These are phyloP conservation scores for Euplexia lucipara DNA, from an alignment of 2,888 invertebrate species.

Conservation along the genomic window DNA sequence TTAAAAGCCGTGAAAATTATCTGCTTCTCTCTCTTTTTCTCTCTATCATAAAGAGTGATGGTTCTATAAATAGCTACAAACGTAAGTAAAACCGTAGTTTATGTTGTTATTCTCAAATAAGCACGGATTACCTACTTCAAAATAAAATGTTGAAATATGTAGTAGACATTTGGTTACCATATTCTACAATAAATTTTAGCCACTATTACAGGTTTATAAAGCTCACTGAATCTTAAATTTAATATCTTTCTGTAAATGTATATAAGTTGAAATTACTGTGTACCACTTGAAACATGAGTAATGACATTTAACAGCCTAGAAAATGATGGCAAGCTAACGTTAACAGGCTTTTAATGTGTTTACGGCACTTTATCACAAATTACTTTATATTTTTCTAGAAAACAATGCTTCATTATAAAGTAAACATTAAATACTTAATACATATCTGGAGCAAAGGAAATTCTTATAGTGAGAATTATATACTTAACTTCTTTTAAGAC, in stretches of 20 bases:
- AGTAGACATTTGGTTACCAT: too few species aligned
- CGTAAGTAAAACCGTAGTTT: too few species aligned
- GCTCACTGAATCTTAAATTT: constrained; percentile 1
- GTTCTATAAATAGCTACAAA: too few species aligned
- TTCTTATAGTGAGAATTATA: background rate
- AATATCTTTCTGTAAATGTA: constrained; percentile 1
- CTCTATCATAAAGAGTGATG: too few species aligned
- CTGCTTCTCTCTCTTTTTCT: too few species aligned
- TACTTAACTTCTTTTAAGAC: too few species aligned
- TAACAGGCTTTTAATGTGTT: constrained; percentile 44
- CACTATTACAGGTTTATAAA: background rate
- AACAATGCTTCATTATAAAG: constrained; percentile 1
- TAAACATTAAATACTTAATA: background rate
- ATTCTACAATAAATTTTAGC: too few species aligned
- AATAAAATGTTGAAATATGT: too few species aligned
- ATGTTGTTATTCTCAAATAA: too few species aligned
- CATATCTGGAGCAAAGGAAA: background rate
- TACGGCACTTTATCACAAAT: constrained; percentile 21
- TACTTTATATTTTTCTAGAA: constrained; percentile 15
- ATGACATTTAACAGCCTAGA: constrained; percentile 31
- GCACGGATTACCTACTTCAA: too few species aligned
- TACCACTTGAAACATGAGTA: background rate
- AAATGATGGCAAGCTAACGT: constrained; percentile 32
- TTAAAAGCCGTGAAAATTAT: too few species aligned
- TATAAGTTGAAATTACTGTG: constrained; percentile 10